phyloP scores from a whole-genome alignment of 2,888 invertebrate species.

The Phyllotreta cruciferae region DNA sequence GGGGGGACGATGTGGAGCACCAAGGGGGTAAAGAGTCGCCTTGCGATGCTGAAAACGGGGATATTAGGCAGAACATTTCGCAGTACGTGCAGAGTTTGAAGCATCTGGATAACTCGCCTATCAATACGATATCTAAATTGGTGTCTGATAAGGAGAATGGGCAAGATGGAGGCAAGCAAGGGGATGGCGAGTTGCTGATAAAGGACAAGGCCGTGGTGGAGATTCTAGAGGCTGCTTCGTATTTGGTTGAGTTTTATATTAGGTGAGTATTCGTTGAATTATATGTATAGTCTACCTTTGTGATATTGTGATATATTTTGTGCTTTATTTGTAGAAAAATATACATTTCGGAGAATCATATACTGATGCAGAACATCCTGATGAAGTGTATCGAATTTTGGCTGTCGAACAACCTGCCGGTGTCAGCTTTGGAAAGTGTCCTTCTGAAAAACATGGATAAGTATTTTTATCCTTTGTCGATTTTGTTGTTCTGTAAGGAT shows the following conservation, averaged over 20 bases:
- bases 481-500: conserved; percentile 60
- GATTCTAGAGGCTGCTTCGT: conserved; percentile 54
- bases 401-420: conserved; percentile 57
- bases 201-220: conserved; percentile 53
- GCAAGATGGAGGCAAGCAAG: conserved; percentile 36
- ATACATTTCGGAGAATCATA: conserved; percentile 59
- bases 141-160: conserved; percentile 43
- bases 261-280: conserved; percentile 44
- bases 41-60: conserved; percentile 54
- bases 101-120: conserved; percentile 50
- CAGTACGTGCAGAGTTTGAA: conserved; percentile 57
- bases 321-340: conserved; percentile 43
- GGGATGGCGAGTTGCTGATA: conserved; percentile 45
- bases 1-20: conserved; percentile 58
- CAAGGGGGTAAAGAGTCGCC: conserved; percentile 60
- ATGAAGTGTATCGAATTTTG: conserved; percentile 60
- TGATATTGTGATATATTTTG: no score
- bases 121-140: conserved; percentile 53
- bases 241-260: conserved; percentile 58
- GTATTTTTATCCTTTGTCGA: conserved; percentile 60
- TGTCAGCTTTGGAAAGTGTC: conserved; percentile 56
- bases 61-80: conserved; percentile 55
- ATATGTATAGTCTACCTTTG: no score
- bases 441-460: conserved; percentile 60
- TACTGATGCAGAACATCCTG: conserved; percentile 60